A percentile compares a stretch with the other conserved stretches of the same genome.
phyloP scores from a whole-genome alignment of 2,113 vertebrate species.

The Glaucidium brasilianum region DNA sequence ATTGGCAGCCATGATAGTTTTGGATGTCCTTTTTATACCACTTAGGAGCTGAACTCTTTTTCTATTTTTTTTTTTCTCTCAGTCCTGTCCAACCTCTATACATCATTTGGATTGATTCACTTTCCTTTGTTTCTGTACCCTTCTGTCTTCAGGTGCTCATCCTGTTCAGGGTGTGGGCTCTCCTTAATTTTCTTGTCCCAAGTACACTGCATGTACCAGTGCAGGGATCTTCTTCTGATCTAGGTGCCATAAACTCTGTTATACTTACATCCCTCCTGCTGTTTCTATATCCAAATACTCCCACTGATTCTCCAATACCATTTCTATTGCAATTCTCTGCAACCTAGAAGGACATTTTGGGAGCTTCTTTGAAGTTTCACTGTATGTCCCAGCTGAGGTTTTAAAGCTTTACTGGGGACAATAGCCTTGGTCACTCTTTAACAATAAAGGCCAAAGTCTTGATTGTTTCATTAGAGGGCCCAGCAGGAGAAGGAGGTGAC shows the following conservation, averaged over 20 bases:
- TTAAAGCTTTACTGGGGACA: background rate
- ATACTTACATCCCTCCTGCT: background rate
- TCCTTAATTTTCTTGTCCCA: background rate
- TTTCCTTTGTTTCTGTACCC: background rate
- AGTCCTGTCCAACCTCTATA: background rate
- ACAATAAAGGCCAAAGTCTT: background rate
- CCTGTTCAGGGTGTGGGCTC: background rate
- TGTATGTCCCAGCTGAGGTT: background rate
- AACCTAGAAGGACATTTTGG: background rate
- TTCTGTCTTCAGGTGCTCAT: background rate
- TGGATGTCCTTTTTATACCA: background rate
- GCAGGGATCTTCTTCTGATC: background rate
- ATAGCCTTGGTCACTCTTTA: background rate
- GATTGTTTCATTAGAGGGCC: background rate
- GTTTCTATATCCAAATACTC: background rate
- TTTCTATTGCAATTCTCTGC: background rate
- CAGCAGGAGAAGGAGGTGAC: background rate
- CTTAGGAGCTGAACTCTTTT: background rate
- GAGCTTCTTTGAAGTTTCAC: background rate
- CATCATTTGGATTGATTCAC: background rate
- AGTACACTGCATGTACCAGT: background rate
- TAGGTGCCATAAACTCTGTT: background rate
- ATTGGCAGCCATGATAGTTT: background rate
- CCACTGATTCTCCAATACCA: background rate
- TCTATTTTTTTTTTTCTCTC: background rate